Evolutionary conservation across 2,888 invertebrate genomes (phyloP).

Genomic region (Exocentrus adspersus): DNA sequence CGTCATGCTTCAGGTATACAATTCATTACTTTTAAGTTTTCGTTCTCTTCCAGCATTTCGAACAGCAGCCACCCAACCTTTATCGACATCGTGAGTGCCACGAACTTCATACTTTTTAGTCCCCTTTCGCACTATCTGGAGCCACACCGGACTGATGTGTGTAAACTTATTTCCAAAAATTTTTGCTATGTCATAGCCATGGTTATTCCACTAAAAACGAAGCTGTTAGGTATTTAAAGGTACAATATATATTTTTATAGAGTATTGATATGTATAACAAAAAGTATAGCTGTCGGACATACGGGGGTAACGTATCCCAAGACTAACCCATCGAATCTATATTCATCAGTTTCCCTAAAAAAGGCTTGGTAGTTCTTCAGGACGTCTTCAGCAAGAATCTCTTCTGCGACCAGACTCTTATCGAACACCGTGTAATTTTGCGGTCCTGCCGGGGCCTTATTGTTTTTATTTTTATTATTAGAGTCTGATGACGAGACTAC

Average conservation of each 20-base stretch:
- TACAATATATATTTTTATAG: too few species aligned
- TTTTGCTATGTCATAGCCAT: constrained; percentile 93
- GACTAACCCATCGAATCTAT: constrained; percentile 78
- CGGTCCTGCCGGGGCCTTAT: constrained; percentile 50
- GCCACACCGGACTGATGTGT: constrained; percentile 94
- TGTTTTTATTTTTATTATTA: too few species aligned
- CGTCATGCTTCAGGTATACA: not conserved
- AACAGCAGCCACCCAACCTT: constrained; percentile 82
- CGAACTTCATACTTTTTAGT: constrained; percentile 72
- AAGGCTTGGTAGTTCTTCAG: constrained; percentile 80
- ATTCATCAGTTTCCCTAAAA: constrained; percentile 73
- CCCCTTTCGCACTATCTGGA: constrained; percentile 79
- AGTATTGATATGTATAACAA: too few species aligned
- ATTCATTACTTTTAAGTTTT: constrained; percentile 68
- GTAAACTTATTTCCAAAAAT: constrained; percentile 89
- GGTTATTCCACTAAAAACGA: constrained; percentile 85
- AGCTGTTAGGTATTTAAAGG: too few species aligned
- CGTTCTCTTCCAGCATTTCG: constrained; percentile 67
- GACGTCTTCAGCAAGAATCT: constrained; percentile 77
- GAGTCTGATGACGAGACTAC: too few species aligned
- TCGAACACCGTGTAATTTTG: constrained; percentile 69
- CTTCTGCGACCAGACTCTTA: constrained; percentile 75
- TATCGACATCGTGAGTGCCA: constrained; percentile 86
- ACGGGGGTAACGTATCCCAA: constrained; percentile 94
- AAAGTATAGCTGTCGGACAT: constrained; percentile 55